A percentile compares a stretch with the other conserved stretches of the same genome.
Conservation (phyloP, 2,113 vertebrate genomes). For the Trogon surrucura region DNA sequence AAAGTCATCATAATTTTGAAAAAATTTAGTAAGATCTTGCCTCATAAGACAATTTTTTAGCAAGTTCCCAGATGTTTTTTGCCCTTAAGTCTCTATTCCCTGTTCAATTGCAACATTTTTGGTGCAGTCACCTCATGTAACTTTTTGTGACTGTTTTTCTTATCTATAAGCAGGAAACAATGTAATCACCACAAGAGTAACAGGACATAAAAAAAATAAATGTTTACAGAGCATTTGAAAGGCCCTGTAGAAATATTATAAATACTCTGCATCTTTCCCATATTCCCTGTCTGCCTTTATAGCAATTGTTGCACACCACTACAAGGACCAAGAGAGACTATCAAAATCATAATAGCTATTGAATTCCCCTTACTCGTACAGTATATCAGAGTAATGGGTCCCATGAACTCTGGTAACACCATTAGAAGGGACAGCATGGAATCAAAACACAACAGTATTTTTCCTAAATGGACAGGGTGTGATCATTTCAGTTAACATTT, state of each 20-base stretch:
- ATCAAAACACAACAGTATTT: neutral
- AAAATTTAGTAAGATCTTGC: neutral
- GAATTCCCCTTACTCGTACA: neutral
- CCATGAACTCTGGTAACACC: neutral
- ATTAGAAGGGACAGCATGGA: neutral
- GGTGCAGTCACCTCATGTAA: neutral
- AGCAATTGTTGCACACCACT: neutral
- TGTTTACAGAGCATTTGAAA: neutral
- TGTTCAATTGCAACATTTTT: neutral
- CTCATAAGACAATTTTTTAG: neutral
- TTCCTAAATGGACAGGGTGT: neutral
- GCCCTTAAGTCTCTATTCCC: neutral
- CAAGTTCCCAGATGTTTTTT: neutral
- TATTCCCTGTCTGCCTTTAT: neutral
- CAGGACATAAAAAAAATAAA: neutral
- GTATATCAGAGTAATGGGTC: neutral
- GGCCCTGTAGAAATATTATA: neutral
- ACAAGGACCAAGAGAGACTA: neutral
- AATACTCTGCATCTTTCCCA: neutral
- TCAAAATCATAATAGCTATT: neutral
- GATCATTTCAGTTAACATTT: neutral
- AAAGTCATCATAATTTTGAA: neutral
- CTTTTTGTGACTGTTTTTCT: neutral
- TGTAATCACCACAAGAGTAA: neutral
- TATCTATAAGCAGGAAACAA: neutral